A percentile compares a stretch with the other conserved stretches of the same genome.
These are phyloP conservation scores for Eupeodes luniger DNA, from an alignment of 2,888 invertebrate genomes.

Conservation along the genomic window DNA sequence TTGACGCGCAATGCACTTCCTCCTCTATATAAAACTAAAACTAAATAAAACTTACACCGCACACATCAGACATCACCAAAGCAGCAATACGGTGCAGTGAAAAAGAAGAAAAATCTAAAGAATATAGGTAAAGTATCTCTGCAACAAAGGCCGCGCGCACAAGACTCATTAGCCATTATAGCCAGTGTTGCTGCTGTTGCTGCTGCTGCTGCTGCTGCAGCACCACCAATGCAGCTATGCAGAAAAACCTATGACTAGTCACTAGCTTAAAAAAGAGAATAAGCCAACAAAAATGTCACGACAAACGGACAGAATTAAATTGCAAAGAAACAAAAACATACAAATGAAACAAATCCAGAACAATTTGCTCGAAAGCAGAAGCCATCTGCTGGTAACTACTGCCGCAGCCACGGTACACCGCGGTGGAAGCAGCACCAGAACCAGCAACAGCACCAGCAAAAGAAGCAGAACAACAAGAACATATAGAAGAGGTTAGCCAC, in stretches of 20 bases:
- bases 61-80: not conserved
- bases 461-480: not conserved
- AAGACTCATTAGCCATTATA: slow-evolving; percentile 32
- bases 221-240: slow-evolving; percentile 1
- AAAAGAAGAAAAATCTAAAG: not conserved
- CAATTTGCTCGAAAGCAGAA: slow-evolving; percentile 45
- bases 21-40: slow-evolving; percentile 15
- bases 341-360: slow-evolving; percentile 63
- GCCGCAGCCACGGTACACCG: not conserved
- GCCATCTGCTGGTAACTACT: not conserved
- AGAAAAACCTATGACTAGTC: slow-evolving; percentile 3
- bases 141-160: slow-evolving; percentile 7
- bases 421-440: not conserved
- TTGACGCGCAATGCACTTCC: slow-evolving; percentile 75
- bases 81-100: not conserved
- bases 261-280: not conserved
- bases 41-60: slow-evolving; percentile 1
- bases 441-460: not conserved
- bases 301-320: slow-evolving; percentile 38
- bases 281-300: slow-evolving; percentile 65
- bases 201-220: not conserved
- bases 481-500: not conserved
- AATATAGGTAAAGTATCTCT: not conserved
- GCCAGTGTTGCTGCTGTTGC: not conserved
- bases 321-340: not conserved